Conservation (phyloP, 2,113 vertebrate species). For the Peromyscus leucopus region DNA sequence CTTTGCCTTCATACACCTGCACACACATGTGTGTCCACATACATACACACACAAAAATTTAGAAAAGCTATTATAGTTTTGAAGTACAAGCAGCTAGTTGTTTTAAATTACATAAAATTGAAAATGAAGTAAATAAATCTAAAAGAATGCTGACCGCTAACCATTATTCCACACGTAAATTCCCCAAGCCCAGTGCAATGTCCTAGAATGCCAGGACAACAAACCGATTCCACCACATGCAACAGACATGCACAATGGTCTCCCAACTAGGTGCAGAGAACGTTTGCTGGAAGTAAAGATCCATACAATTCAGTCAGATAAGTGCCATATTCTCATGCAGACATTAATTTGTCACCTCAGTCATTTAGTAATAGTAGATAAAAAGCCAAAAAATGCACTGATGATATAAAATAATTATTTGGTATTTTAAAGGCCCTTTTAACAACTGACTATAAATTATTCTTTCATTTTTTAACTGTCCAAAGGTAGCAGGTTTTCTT, state of each 20-base stretch:
- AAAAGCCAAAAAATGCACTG: background rate
- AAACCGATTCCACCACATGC: background rate
- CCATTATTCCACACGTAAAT: background rate
- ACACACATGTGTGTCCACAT: background rate
- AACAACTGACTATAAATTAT: conserved; percentile 36
- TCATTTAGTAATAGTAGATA: background rate
- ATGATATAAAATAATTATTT: conserved; percentile 37
- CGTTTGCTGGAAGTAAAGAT: background rate
- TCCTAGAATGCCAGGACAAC: background rate
- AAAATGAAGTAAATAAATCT: conserved; percentile 67
- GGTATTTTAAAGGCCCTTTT: background rate
- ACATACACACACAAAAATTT: conserved; percentile 55
- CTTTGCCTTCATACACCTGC: background rate
- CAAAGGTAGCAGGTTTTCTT: conserved; percentile 38
- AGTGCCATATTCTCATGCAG: background rate
- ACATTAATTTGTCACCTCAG: background rate
- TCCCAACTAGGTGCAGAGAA: background rate
- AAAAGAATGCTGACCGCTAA: background rate
- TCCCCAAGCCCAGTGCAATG: background rate
- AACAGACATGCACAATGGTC: background rate
- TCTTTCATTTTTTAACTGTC: background rate
- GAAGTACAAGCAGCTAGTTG: conserved; percentile 66
- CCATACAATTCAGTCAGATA: background rate
- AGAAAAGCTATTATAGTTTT: conserved; percentile 77
- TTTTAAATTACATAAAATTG: conserved; percentile 72